Base-by-base conservation (phyloP, 2,113 vertebrate genomes). In the Brachyistius frenatus region DNA sequence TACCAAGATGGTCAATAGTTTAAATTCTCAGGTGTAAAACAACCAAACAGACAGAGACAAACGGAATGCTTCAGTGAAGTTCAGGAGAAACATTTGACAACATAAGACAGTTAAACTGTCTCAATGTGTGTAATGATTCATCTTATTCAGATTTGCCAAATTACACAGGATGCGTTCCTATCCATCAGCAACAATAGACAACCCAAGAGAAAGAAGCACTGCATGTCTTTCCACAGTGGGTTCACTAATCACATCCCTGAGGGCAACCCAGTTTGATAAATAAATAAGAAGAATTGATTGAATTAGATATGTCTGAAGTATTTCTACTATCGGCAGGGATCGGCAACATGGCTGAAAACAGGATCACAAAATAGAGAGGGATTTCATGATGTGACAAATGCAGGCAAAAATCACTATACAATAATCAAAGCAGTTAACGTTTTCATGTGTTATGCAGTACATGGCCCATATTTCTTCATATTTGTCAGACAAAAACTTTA, bases 111-210 rank as follows among this genome's bases (percentile, higher is more conserved):
- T 64, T 47, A 39, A 70, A 41, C n/a, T 16, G 5, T 1, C 33
- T 35, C 15, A 55, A 5, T 55, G 39, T 46, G 30, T 58, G 23
- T 49, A 64, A 60, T 72, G 30, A 57, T 10, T 72, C 32, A 76
- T 44, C 50, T 31, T 4, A 50, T 14, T 60, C 37, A 52, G 2
- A 9, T 10, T 9, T 41, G 9, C 39, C 23, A 23, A 23, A 23
- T 23, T 23, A 23, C 23, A 23, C 23, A 23, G 23, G 23, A 41
- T 41, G 7, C 39, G 10, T 41, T 41, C 39, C 23, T 6, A 6
- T 31, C 16, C 23, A 81, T 60, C 16, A 66, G 15, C 49, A 70
- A 37, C 60, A 58, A 33, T 15, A 65, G 32, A 58, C 13, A 15
- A 33, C 23, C 9, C 37, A 11, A 7, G 31, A 69, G 16, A 16